phyloP scores from a whole-genome alignment of 2,888 invertebrate species.

The Thelaira solivaga region DNA sequence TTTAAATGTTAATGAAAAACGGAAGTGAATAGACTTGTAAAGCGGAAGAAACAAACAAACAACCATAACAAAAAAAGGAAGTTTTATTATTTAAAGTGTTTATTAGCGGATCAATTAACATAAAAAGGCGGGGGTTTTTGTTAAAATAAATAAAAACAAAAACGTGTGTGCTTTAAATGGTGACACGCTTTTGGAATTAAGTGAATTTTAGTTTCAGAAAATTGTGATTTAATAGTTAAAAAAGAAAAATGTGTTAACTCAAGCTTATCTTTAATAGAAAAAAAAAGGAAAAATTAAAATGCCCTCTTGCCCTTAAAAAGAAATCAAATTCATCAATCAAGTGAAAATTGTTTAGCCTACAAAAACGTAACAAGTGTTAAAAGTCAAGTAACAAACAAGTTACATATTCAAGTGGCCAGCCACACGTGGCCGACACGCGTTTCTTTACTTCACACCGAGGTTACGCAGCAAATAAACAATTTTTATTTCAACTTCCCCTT shows the following conservation, averaged over 20 bases:
- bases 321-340: neutral
- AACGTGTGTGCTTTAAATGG: constrained; percentile 55
- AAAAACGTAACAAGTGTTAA: constrained; percentile 20
- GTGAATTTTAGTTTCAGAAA: constrained; percentile 2
- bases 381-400: constrained; percentile 7
- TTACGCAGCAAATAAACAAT: neutral
- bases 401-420: no score
- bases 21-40: constrained; percentile 47
- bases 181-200: constrained; percentile 58
- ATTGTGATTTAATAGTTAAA: neutral
- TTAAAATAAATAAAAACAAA: neutral
- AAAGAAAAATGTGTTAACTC: neutral
- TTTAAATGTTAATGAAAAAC: constrained; percentile 40
- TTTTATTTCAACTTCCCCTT: neutral
- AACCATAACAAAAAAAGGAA: neutral
- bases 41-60: constrained; percentile 42
- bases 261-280: constrained; percentile 23
- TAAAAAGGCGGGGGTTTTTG: neutral
- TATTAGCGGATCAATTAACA: constrained; percentile 33
- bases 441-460: no score
- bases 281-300: constrained; percentile 20
- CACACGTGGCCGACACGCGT: constrained; percentile 54
- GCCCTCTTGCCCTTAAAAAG: neutral
- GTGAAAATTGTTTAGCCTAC: neutral
- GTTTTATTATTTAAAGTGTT: neutral